Evolutionary conservation across 2,888 invertebrate species (phyloP).

Genomic region (Nezara viridula): DNA sequence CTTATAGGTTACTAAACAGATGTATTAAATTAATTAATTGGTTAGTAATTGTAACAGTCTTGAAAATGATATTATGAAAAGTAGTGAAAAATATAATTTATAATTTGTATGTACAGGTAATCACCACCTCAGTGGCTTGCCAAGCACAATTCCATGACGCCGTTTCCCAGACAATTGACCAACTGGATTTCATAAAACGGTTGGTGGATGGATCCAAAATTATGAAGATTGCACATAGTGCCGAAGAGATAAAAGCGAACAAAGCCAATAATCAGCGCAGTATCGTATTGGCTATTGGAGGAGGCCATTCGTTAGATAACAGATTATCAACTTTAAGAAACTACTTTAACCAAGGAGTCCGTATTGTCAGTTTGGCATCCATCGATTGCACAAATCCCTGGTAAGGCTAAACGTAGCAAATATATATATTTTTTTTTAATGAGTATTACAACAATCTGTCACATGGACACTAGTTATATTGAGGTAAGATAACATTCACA

Average conservation of each 20-base stretch:
- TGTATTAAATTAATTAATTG: too few species aligned
- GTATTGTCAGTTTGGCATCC: not conserved
- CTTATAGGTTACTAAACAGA: too few species aligned
- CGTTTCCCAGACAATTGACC: slow-evolving; percentile 51
- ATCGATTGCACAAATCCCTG: not conserved
- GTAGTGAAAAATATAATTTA: too few species aligned
- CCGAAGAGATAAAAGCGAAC: not conserved
- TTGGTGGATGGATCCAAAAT: not conserved
- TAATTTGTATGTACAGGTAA: not conserved
- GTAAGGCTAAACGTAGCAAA: not conserved
- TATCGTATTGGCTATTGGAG: not conserved
- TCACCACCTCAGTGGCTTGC: not conserved
- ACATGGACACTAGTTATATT: too few species aligned
- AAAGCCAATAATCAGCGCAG: not conserved
- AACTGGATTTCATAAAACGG: slow-evolving; percentile 51
- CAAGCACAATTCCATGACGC: slow-evolving; percentile 42
- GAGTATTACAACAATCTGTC: too few species aligned
- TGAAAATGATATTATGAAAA: too few species aligned
- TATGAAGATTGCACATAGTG: not conserved
- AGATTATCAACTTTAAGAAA: not conserved
- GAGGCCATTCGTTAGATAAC: not conserved
- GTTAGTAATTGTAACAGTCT: too few species aligned
- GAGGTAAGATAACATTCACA: too few species aligned
- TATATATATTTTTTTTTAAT: too few species aligned
- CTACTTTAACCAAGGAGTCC: not conserved